Evolutionary conservation across 2,113 vertebrate species (phyloP).

Genomic region (Hippocampus abdominalis): DNA sequence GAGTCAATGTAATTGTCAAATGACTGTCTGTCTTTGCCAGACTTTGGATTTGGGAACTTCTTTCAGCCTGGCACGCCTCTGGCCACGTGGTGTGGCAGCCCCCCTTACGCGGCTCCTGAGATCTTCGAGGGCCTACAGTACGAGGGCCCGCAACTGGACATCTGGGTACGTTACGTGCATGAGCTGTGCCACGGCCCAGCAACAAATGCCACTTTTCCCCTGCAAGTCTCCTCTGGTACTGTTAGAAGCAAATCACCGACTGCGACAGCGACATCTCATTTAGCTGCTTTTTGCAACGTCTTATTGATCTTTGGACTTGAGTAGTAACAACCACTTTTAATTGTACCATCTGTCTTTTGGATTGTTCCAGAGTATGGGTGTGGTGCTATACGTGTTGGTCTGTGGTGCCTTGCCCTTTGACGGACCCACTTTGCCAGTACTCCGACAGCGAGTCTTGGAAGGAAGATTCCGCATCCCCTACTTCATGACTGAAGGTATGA

Average conservation of each 20-base stretch:
- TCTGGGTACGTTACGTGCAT: constrained; percentile 81
- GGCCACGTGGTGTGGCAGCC: constrained; percentile 96
- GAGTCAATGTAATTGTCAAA: neutral
- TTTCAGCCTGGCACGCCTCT: constrained; percentile 90
- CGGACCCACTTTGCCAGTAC: constrained; percentile 90
- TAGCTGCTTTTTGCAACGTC: neutral
- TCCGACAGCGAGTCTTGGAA: constrained; percentile 93
- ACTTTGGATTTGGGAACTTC: constrained; percentile 99
- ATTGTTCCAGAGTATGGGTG: constrained; percentile 87
- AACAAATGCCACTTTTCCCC: neutral
- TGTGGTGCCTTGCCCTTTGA: constrained; percentile 96
- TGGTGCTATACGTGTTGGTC: constrained; percentile 95
- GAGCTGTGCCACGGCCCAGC: neutral
- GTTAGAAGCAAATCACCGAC: neutral
- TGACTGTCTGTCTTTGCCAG: constrained; percentile 59
- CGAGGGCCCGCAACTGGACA: constrained; percentile 96
- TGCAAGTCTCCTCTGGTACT: neutral
- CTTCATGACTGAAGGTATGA: constrained; percentile 98
- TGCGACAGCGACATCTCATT: neutral
- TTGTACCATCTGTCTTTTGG: constrained; percentile 18
- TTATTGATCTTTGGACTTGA: neutral
- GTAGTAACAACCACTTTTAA: constrained; percentile 13
- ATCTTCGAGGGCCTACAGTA: constrained; percentile 98
- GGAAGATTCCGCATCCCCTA: constrained; percentile 98
- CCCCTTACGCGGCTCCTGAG: constrained; percentile 94